Evolutionary conservation across 1,140 invertebrate species (phyloP).

Genomic region (Drosophila persimilis): DNA sequence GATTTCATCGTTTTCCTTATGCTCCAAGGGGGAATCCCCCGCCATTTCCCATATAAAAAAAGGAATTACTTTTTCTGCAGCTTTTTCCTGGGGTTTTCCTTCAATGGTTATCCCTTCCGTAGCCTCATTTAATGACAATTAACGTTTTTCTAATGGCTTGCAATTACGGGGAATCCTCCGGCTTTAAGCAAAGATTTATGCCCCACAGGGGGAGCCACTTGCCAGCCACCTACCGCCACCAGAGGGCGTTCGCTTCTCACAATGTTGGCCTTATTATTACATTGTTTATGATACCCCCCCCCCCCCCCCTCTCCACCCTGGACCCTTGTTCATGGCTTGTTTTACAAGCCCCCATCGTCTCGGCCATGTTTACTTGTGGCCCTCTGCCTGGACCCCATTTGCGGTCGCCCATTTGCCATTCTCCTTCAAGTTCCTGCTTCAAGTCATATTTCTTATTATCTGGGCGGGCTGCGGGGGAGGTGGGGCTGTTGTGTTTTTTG

Average conservation of each 20-base stretch:
- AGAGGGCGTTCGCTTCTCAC: slow-evolving; percentile 31
- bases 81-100: background rate
- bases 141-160: slow-evolving; percentile 72
- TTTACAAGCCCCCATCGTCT: slow-evolving; percentile 66
- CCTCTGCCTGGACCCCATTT: slow-evolving; percentile 11
- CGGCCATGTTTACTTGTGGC: slow-evolving; percentile 64
- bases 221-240: slow-evolving; percentile 3
- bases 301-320: slow-evolving; percentile 10
- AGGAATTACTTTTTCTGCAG: background rate
- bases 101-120: slow-evolving; percentile 8
- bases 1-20: slow-evolving; percentile 12
- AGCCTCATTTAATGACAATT: slow-evolving; percentile 62
- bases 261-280: slow-evolving; percentile 76
- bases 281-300: slow-evolving; percentile 75
- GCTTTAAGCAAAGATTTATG: slow-evolving; percentile 75
- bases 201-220: slow-evolving; percentile 11
- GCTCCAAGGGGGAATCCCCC: background rate
- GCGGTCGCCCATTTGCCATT: slow-evolving; percentile 48
- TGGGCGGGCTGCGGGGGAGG: slow-evolving; percentile 13
- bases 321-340: slow-evolving; percentile 54
- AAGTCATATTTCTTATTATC: slow-evolving; percentile 81
- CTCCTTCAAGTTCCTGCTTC: slow-evolving; percentile 41
- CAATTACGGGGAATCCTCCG: slow-evolving; percentile 60
- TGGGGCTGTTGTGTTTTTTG: slow-evolving; percentile 57
- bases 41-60: background rate